phyloP scores from a whole-genome alignment of 2,888 invertebrate species.

The Bombyx huttoni region DNA sequence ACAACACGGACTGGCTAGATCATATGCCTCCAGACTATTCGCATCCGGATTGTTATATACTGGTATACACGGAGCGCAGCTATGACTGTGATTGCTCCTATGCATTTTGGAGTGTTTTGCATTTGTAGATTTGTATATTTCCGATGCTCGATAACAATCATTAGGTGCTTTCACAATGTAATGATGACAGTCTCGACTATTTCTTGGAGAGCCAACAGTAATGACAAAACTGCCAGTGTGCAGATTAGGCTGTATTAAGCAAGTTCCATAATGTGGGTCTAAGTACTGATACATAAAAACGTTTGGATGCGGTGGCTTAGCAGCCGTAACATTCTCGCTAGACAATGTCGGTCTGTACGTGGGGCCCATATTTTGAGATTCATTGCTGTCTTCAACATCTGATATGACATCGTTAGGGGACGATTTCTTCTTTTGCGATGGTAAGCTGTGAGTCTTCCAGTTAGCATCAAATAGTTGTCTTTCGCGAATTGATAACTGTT shows the following conservation, averaged over 20 bases:
- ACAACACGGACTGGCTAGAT: conserved; percentile 88
- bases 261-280: conserved; percentile 79
- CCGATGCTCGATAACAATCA: conserved; percentile 46
- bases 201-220: conserved; percentile 78
- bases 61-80: conserved; percentile 81
- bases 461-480: conserved; percentile 87
- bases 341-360: conserved; percentile 86
- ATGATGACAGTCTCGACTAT: conserved; percentile 77
- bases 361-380: conserved; percentile 60
- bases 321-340: conserved; percentile 80
- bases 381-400: conserved; percentile 54
- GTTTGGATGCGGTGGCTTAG: conserved; percentile 54
- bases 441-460: conserved; percentile 92
- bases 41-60: conserved; percentile 77
- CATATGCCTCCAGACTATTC: conserved; percentile 87
- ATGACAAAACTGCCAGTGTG: conserved; percentile 80
- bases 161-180: conserved; percentile 73
- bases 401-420: conserved; percentile 64
- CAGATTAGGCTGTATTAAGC: conserved; percentile 77
- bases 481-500: conserved; percentile 85
- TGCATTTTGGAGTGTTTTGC: conserved; percentile 46
- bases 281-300: conserved; percentile 78
- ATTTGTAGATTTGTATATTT: conserved; percentile 35
- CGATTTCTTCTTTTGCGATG: conserved; percentile 85
- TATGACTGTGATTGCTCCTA: conserved; percentile 63